Base-by-base conservation (phyloP, 2,113 vertebrate species). In the Albula glossodonta region DNA sequence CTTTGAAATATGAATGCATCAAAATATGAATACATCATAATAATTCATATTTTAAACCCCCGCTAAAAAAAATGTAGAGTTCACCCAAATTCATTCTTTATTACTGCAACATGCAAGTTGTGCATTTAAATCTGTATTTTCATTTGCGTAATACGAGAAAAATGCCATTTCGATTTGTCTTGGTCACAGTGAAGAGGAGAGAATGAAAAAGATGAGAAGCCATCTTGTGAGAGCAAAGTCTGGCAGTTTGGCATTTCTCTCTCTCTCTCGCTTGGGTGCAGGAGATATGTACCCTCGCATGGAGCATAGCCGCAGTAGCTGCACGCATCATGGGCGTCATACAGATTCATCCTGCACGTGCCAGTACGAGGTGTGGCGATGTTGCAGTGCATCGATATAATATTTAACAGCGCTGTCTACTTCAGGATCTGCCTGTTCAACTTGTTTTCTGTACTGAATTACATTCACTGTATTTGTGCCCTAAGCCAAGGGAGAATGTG, bases 301-400 rank as follows among this genome's bases (percentile, higher is more conserved):
- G 56, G 56, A 60, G 56, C 56, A 12, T 15, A 15, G 60, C 60
- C 17, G 17, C 17, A 22, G 4, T 66, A 17, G n/a, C n/a, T 83
- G 2, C 31, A 31, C 60, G 88, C 84, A 88, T 80, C 87, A 88
- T 91, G 81, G 89, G 89, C 91, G 92, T 92, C 90, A 91, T 93
- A 93, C 93, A 92, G 92, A 93, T 92, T 91, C 90, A 91, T 90
- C 91, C 89, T 89, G 90, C 92, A 91, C 91, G 91, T 93, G 91
- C 91, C 92, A 92, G 90, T 90, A 90, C 91, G 92, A 92, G 93
- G 92, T 91, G 90, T 93, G 91, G 81, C 91, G 92, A 93, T 93
- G 92, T 88, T 86, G 88, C 89, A 90, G 88, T 79, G 90, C 86
- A 50, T 13, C 77, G 19, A 22, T 66, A 22, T 66, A 2, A 66